phyloP scores from a whole-genome alignment of 2,888 invertebrate species.

The Xestia c-nigrum region DNA sequence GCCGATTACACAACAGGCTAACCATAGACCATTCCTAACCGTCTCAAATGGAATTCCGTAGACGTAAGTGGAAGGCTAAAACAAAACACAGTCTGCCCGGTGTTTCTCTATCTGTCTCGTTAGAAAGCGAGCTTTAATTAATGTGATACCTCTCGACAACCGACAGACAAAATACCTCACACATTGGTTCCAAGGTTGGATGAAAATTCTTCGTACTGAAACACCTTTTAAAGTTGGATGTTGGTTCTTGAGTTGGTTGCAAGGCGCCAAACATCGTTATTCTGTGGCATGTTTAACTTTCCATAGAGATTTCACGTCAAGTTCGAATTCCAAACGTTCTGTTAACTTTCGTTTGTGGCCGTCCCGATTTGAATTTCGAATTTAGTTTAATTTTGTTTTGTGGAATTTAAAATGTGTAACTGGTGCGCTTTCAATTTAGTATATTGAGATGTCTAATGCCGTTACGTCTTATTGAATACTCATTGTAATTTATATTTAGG shows the following conservation, averaged over 20 bases:
- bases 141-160: slow-evolving; percentile 34
- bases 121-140: slow-evolving; percentile 56
- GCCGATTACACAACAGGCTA: slow-evolving; percentile 13
- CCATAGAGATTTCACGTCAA: slow-evolving; percentile 49
- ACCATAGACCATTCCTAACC: background rate
- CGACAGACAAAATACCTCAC: slow-evolving; percentile 11
- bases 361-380: slow-evolving; percentile 59
- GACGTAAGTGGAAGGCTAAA: slow-evolving; percentile 19
- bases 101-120: slow-evolving; percentile 33
- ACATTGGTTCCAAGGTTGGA: slow-evolving; percentile 29
- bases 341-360: slow-evolving; percentile 42
- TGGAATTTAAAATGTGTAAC: slow-evolving; percentile 29
- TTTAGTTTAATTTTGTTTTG: slow-evolving; percentile 33
- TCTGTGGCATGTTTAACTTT: slow-evolving; percentile 48
- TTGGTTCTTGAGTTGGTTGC: slow-evolving; percentile 14
- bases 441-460: too few relatives aligned
- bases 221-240: background rate
- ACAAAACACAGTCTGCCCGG: slow-evolving; percentile 24
- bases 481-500: background rate
- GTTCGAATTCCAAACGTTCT: slow-evolving; percentile 47
- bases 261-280: slow-evolving; percentile 19
- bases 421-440: slow-evolving; percentile 4
- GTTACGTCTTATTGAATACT: background rate
- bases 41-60: slow-evolving; percentile 20
- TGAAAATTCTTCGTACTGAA: background rate